These are phyloP conservation scores for Archips crataeganus DNA, from an alignment of 2,888 invertebrate genomes.

Conservation along the genomic window DNA sequence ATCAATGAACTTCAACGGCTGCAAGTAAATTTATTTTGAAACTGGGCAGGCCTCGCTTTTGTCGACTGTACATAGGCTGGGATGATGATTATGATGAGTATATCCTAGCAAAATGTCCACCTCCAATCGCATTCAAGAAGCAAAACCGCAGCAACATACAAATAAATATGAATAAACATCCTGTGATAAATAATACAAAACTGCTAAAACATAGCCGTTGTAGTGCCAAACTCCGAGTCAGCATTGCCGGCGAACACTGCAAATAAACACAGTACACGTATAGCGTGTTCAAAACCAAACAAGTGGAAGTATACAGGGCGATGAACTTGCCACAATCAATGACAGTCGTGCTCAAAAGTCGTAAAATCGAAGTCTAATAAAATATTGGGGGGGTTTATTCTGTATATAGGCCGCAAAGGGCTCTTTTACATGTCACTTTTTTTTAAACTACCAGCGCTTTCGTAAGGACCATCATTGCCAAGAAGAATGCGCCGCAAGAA, in stretches of 20 bases:
- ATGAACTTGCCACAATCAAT: constrained; percentile 48
- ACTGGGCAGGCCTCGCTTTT: no score
- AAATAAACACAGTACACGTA: constrained; percentile 10
- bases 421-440: no score
- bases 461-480: no score
- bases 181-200: constrained; percentile 25
- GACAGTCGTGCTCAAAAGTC: constrained; percentile 44
- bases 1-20: no score
- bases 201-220: constrained; percentile 13
- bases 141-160: not conserved
- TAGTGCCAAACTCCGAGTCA: constrained; percentile 38
- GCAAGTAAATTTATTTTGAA: no score
- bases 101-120: no score
- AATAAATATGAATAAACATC: constrained; percentile 31
- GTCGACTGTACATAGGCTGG: no score
- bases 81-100: no score
- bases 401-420: no score
- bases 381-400: no score
- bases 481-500: no score
- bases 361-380: not conserved
- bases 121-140: constrained; percentile 18
- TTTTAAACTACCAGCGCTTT: no score
- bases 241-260: constrained; percentile 21
- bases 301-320: constrained; percentile 37
- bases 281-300: constrained; percentile 36